Evolutionary conservation across 2,113 vertebrate genomes (phyloP).

Genomic region (Hyperoodon ampullatus): DNA sequence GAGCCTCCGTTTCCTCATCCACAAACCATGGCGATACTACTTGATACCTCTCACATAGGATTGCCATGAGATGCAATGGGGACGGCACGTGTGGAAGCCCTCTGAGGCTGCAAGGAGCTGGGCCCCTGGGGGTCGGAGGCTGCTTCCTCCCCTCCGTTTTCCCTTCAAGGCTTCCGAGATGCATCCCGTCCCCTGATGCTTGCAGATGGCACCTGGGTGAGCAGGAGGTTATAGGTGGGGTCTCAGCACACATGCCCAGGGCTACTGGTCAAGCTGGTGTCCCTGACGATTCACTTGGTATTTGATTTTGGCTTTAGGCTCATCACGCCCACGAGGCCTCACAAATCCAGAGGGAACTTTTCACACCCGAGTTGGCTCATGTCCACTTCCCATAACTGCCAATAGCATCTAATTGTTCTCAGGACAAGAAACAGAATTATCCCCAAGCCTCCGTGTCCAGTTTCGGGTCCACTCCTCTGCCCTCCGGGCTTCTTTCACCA

Average conservation of each 20-base stretch:
- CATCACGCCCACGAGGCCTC: not conserved
- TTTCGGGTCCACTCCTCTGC: not conserved
- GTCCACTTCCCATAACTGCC: not conserved
- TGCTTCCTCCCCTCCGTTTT: not conserved
- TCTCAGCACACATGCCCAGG: rapidly evolving
- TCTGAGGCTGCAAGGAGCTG: not conserved
- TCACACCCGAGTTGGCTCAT: too few relatives aligned
- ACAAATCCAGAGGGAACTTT: not conserved
- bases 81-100: not conserved
- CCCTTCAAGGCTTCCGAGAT: not conserved
- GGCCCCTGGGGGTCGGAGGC: not conserved
- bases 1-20: not conserved
- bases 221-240: not conserved
- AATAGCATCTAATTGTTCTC: not conserved
- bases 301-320: not conserved
- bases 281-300: not conserved
- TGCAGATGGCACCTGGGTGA: not conserved
- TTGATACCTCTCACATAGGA: not conserved
- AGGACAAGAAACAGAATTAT: not conserved
- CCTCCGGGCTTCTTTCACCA: not conserved
- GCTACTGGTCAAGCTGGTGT: not conserved
- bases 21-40: not conserved
- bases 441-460: not conserved
- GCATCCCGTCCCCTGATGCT: not conserved
- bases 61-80: not conserved